These are phyloP conservation scores for Bhutanitis thaidina DNA, from an alignment of 2,888 invertebrate genomes.

Conservation along the genomic window DNA sequence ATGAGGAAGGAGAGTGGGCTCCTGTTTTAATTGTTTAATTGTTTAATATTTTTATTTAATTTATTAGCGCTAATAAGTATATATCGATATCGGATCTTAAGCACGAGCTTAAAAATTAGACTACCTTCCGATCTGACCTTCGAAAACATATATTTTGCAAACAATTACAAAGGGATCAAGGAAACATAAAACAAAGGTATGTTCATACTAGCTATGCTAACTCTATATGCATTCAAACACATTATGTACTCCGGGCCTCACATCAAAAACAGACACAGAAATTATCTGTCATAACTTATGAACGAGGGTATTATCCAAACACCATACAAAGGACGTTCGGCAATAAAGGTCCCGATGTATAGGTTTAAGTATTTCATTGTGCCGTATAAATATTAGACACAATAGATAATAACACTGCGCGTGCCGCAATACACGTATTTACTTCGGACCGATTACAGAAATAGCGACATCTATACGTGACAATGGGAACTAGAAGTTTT, in stretches of 20 bases:
- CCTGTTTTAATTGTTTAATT: too few species aligned
- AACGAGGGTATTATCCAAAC: neutral
- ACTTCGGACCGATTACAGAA: neutral
- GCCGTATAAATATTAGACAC: conserved; percentile 7
- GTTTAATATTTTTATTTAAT: too few species aligned
- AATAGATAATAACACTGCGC: conserved; percentile 6
- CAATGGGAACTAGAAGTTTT: too few species aligned
- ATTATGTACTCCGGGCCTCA: neutral
- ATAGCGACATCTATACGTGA: too few species aligned
- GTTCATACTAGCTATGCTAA: neutral
- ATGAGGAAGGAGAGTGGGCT: too few species aligned
- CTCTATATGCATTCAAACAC: neutral
- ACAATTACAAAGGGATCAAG: conserved; percentile 8
- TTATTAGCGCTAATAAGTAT: too few species aligned
- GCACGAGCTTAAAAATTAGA: too few species aligned
- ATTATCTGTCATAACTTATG: conserved; percentile 15
- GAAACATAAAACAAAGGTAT: neutral
- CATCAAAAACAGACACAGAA: conserved; percentile 2
- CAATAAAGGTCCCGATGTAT: neutral
- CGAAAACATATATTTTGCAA: neutral
- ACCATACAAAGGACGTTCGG: neutral
- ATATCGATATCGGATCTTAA: too few species aligned
- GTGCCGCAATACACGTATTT: neutral
- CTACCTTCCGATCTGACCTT: too few species aligned
- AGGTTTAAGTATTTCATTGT: conserved; percentile 11